A percentile compares a stretch with the other conserved stretches of the same genome.
phyloP scores from a whole-genome alignment of 2,113 vertebrate genomes.

The Cyphomyrus discorhynchus region DNA sequence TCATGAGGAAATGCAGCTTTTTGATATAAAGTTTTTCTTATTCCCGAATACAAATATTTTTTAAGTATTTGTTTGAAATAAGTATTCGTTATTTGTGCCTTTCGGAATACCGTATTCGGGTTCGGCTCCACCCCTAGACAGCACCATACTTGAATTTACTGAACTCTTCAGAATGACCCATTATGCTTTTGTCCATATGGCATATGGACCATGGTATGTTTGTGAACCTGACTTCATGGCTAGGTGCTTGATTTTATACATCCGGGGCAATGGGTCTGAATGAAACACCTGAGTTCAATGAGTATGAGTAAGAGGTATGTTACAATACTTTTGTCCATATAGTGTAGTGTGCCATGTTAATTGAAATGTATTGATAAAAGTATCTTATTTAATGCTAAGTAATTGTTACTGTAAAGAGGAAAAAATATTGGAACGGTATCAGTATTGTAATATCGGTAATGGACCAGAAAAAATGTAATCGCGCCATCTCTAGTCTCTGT shows the following conservation, averaged over 20 bases:
- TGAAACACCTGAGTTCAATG: neutral
- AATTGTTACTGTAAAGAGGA: neutral
- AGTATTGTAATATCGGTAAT: neutral
- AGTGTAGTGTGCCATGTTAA: neutral
- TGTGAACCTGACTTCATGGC: neutral
- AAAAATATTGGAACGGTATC: neutral
- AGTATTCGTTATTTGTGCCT: too few relatives aligned
- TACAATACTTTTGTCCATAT: too few relatives aligned
- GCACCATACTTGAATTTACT: neutral
- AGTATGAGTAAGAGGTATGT: neutral
- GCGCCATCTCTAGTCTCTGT: neutral
- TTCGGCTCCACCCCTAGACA: too few relatives aligned
- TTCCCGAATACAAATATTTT: too few relatives aligned
- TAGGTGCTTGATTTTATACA: neutral
- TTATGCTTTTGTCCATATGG: neutral
- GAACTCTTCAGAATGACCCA: neutral
- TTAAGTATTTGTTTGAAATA: too few relatives aligned
- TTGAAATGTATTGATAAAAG: neutral
- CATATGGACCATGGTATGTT: neutral
- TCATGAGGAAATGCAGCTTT: too few relatives aligned
- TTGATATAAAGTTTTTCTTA: too few relatives aligned
- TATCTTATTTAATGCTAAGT: neutral
- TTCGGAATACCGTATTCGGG: too few relatives aligned
- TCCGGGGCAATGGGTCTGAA: neutral
- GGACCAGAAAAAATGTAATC: neutral